Base-by-base conservation (phyloP, 2,888 invertebrate genomes). In the Cybosia mesomella region DNA sequence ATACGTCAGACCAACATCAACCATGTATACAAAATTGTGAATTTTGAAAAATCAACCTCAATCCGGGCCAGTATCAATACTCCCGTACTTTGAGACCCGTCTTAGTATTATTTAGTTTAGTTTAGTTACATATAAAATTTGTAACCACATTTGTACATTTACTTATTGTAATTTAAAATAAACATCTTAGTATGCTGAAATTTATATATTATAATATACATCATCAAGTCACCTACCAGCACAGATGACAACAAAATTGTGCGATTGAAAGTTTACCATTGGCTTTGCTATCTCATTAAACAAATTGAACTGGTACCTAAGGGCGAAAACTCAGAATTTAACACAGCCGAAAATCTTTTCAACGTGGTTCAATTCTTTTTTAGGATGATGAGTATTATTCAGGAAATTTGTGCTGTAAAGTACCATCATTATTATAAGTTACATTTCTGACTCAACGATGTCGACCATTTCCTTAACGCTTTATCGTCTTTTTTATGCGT, bases 401-500 rank as follows among this genome's bases (percentile, higher is more conserved):
- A 8, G 15, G 55, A 2, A 24, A 4, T 24, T 55, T 24, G 55
- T 22, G 15, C 8, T 24, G 11, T 24, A 24, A 55, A 22, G 55
- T 24, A 28, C 55, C 55, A 22, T 15, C 55, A 55, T 55, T 55
- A 24, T 18, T 57, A 57, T 57, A 18, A 57, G 49, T 28, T 57
- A 18, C 28, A 28, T 15, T 55, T 28, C 28, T 28, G 10, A 22
- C 4, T 22, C 22, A 15, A 22, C 18, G 28, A 28, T 24, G 24
- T 55, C 11, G 24, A 15, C 24, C 15, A 24, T 55, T 57, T 24
- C 13, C 11, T 28, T 24, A 28, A 57, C 15, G 8, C 1, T 28
- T 9, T 28, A 57, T 28, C 0, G 0, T 1, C 18, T 18, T 32
- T 32, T 18, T 18, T n/a, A 24, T n/a, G 57, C 28, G 9, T 18